Base-by-base conservation (phyloP, 2,797 vertebrate species). In the Moxostoma hubbsi region DNA sequence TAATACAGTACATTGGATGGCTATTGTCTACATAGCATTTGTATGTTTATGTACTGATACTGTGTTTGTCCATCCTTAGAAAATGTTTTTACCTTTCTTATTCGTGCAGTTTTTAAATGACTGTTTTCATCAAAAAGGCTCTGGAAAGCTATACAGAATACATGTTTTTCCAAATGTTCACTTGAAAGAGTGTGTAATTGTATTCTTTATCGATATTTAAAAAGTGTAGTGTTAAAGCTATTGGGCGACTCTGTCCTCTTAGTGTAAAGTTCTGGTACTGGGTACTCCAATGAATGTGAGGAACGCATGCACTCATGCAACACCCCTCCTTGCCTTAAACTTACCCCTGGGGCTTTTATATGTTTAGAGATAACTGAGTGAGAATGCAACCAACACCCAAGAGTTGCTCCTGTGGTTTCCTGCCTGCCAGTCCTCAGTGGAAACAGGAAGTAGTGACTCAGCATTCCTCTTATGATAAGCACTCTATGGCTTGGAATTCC, bases 361-460 rank as follows among this genome's bases (percentile, higher is more conserved):
- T 79, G 88, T 83, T 87, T 85, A 0, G 70, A 87, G 91, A 93
- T 94, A 93, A 92, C 73, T 71, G 58, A 75, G 73, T 59, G 77
- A 77, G 86, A 87, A 84, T 81, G 81, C 82, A 87, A 64, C 18
- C 47, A 62, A 81, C 87, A 88, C 86, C 80, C 81, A 86, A 81
- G 86, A 90, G 87, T 87, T 88, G 88, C 87, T 86, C 73, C 85
- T 75, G 81, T 85, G 79, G 85, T 89, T 93, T 94, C 93, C 93
- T 92, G 89, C 83, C 46, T 43, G 15, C 13, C 11, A 9, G 24
- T 71, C n/a, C 10, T 43, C 47, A 77, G 84, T 74, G 85, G 92
- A 92, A 94, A 92, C 89, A 92, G 93, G 93, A 94, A 93, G 89
- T 84, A 16, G 82, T 89, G 89, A 87, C 67, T 92, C 88, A 91